phyloP scores from a whole-genome alignment of 2,888 invertebrate genomes.

The Chorisops tibialis region DNA sequence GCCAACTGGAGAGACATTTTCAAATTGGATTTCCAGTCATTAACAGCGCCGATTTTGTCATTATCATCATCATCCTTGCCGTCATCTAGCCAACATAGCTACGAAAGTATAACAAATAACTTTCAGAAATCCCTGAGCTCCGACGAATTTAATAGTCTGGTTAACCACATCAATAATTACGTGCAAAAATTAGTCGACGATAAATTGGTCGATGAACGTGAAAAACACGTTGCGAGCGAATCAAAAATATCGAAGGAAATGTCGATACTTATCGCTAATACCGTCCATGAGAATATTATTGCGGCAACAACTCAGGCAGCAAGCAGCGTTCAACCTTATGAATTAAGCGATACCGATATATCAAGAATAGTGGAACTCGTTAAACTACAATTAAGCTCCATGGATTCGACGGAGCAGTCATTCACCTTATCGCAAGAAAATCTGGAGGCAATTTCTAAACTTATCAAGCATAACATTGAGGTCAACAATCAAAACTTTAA shows the following conservation, averaged over 20 bases:
- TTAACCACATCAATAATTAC: conserved; percentile 48
- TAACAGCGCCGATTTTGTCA: neutral
- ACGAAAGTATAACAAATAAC: conserved; percentile 30
- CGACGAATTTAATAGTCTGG: conserved; percentile 48
- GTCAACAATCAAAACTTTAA: conserved; percentile 42
- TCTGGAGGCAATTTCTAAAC: conserved; percentile 46
- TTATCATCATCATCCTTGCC: neutral
- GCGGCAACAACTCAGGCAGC: neutral
- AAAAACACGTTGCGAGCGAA: conserved; percentile 35
- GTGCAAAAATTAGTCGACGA: conserved; percentile 46
- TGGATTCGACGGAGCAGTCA: conserved; percentile 36
- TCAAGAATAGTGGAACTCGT: conserved; percentile 44
- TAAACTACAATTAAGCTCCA: conserved; percentile 33
- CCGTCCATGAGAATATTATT: conserved; percentile 44
- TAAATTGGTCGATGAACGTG: conserved; percentile 38
- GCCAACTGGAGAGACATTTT: conserved; percentile 35
- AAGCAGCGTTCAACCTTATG: conserved; percentile 30
- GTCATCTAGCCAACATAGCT: conserved; percentile 25
- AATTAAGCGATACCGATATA: conserved; percentile 41
- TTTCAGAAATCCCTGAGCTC: conserved; percentile 43
- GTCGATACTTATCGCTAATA: conserved; percentile 41
- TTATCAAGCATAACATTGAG: conserved; percentile 43
- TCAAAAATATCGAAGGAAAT: conserved; percentile 40
- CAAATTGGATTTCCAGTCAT: conserved; percentile 15
- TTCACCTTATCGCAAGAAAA: conserved; percentile 45